Evolutionary conservation across 1,140 invertebrate genomes (phyloP).

Genomic region (Rhagoletis pomonella): DNA sequence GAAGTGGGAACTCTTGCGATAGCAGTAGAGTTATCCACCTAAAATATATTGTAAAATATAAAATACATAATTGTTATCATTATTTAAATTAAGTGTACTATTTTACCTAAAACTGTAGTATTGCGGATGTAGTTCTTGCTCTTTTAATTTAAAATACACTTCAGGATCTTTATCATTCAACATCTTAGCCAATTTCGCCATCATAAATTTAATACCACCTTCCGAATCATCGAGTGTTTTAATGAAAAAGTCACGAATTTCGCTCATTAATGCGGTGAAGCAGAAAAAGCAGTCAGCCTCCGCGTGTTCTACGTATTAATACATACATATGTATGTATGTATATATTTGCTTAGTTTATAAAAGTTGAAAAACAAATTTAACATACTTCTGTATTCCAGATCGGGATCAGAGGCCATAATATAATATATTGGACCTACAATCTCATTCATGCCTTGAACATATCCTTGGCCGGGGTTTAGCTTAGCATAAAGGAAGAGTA

Average conservation of each 20-base stretch:
- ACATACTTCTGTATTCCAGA: slow-evolving; percentile 83
- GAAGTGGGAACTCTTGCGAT: slow-evolving; percentile 97
- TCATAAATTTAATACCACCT: slow-evolving; percentile 90
- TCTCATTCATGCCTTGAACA: slow-evolving; percentile 99
- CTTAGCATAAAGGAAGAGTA: slow-evolving; percentile 98
- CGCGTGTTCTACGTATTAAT: slow-evolving; percentile 89
- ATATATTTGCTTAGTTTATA: background rate
- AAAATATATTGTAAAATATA: slow-evolving; percentile 68
- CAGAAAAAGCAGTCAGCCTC: slow-evolving; percentile 99
- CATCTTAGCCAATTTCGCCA: slow-evolving; percentile 84
- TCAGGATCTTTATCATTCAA: slow-evolving; percentile 85
- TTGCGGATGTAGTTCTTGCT: slow-evolving; percentile 92
- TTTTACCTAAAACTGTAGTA: slow-evolving; percentile 92
- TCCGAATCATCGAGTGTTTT: slow-evolving; percentile 95
- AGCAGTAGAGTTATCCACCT: slow-evolving; percentile 95
- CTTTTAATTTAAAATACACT: slow-evolving; percentile 84
- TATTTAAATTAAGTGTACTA: background rate
- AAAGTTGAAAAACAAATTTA: slow-evolving; percentile 40
- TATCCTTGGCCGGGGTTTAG: slow-evolving; percentile 98
- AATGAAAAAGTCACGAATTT: slow-evolving; percentile 98
- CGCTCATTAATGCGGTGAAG: slow-evolving; percentile 97
- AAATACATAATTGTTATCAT: background rate
- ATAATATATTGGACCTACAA: slow-evolving; percentile 98
- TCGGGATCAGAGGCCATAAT: slow-evolving; percentile 94
- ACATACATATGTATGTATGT: background rate